Evolutionary conservation across 2,888 invertebrate species (phyloP), one percentile per base, ranked within the genome.

Genomic region (Tubulanus polymorphus): DNA sequence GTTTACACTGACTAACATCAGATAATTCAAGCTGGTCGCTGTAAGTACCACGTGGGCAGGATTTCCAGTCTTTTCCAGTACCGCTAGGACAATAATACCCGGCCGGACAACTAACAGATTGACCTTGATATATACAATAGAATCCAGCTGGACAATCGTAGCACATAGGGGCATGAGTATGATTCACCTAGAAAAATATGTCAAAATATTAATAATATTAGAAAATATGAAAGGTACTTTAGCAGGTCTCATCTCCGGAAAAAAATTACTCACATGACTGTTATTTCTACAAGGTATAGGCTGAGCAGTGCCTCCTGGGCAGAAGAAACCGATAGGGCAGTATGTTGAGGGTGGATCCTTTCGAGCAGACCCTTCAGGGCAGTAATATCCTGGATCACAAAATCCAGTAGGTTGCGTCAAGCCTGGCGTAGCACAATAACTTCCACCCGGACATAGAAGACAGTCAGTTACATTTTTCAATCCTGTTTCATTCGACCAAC

Each of bases 81-180:
- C 74, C 73, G 10, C 63, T 66, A 2, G 75, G 75, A 57, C 76
- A 76, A 63, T 66, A 76, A 60, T 75, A 74, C 26, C 76, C 76
- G 1, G 54, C 54, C 0, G 74, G 75, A 56, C 75, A 75, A 27
- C 69, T 63, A 12, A 57, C 64, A 58, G 64, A 66, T 60, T 69
- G 62, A 6, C 74, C 73, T 3, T 62, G 53, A 8, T 59, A 51
- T 20, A 66, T 66, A 63, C 76, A 76, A 63, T 73, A 75, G 62
- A 66, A 72, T 3, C 76, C 74, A 1, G 73, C 74, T 3, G 75
- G 73, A 52, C 76, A 76, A 6, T 60, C 59, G 37, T 70, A 67
- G 57, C 75, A 75, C 27, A 53, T 48, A 12, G 66, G 58, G 15
- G 76, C 73, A 60, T 74, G 74, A 23, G 74, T 76, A 63, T 74